Evolutionary conservation across 2,888 invertebrate species (phyloP), one percentile per base, ranked within the genome.

Genomic region (Desoria tigrina): DNA sequence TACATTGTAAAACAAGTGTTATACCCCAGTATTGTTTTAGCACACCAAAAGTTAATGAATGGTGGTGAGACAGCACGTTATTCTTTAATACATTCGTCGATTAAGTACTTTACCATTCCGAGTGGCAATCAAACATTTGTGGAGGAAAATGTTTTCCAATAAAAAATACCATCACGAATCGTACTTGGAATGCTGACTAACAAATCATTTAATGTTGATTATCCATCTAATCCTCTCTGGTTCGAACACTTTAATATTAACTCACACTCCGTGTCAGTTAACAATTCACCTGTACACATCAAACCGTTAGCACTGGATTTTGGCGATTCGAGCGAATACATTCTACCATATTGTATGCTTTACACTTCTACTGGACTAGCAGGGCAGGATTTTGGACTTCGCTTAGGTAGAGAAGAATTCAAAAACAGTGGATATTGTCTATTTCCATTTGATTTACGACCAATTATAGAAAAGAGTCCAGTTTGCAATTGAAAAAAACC

Each of bases 131-230:
- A 73, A 32, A 71, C 71, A 14, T 75, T 77, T 61, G 67, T 75
- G 0, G 65, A 78, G 45, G 78, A 79, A 55, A 78, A 79, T 56
- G 45, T 79, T 11, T 78, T 78, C 61, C 39, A 73, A 4, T 77
- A 77, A 0, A 75, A 75, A 61, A 57, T 79, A 32, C 32, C 32
- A 32, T 76, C 76, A 63, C 65, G 77, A 51, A 64, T 79, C 9
- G 69, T 79, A 24, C 26, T 79, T 16, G 77, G 75, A 4, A 77
- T 79, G 49, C 69, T 76, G 0, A 24, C 68, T 9, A 71, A 68
- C 51, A 42, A 61, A 7, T 71, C 74, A 0, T 75, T 74, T 56
- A 74, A 71, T 18, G 77, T 76, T 28, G 56, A 63, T 39, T 66
- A 65, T 21, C 23, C n/a, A 7, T 57, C 51, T 27, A 76, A 77